A percentile compares a stretch with the other conserved stretches of the same genome.
Conservation (phyloP, 1,140 invertebrate genomes). For the Rhagoletis zephyria region DNA sequence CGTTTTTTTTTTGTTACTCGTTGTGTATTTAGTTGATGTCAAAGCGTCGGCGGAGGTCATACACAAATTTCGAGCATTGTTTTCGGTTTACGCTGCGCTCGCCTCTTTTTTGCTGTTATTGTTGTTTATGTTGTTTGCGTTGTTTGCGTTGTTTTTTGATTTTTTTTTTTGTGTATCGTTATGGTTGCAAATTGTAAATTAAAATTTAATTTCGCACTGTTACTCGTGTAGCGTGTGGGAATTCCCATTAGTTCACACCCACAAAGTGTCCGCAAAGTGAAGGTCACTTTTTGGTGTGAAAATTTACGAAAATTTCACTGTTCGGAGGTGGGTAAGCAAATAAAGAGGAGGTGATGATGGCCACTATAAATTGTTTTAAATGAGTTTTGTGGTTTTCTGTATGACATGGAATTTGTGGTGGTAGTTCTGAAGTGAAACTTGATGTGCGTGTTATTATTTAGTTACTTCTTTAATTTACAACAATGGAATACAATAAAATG, state of each 20-base stretch:
- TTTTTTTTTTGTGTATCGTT: slow-evolving; percentile 11
- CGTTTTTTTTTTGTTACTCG: background rate
- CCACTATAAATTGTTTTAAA: slow-evolving; percentile 43
- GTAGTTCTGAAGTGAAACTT: background rate
- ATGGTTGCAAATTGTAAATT: slow-evolving; percentile 50
- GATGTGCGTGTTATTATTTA: background rate
- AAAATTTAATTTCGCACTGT: slow-evolving; percentile 52
- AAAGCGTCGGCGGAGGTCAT: slow-evolving; percentile 22
- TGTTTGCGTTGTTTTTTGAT: background rate
- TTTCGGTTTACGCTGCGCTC: background rate
- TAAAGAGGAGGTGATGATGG: background rate
- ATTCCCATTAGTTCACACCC: slow-evolving; percentile 50
- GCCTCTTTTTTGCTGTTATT: background rate
- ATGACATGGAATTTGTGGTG: background rate
- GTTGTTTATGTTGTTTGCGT: background rate
- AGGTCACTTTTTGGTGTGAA: slow-evolving; percentile 48
- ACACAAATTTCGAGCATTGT: slow-evolving; percentile 11
- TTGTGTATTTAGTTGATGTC: background rate
- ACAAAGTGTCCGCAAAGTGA: slow-evolving; percentile 47
- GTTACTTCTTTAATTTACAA: background rate
- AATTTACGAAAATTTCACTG: slow-evolving; percentile 2
- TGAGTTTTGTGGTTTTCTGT: slow-evolving; percentile 38
- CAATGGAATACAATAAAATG: too few species aligned
- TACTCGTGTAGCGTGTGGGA: slow-evolving; percentile 5
- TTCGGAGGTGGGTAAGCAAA: background rate